Conservation (phyloP, 2,797 vertebrate species). For the Bucorvus abyssinicus region DNA sequence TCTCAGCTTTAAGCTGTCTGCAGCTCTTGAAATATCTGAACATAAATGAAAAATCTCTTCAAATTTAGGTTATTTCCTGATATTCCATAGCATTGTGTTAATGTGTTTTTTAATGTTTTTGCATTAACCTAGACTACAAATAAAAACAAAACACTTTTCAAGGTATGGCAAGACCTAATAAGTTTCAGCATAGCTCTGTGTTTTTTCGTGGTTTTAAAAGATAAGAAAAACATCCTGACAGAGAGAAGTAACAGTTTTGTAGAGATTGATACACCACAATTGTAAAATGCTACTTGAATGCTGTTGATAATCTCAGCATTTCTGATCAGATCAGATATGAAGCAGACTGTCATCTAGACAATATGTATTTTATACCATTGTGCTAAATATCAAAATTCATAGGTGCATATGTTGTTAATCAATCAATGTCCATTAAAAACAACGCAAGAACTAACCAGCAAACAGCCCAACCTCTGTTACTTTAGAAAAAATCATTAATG, state of each 20-base stretch:
- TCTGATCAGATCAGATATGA: not conserved
- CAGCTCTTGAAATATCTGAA: not conserved
- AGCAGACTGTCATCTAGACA: not conserved
- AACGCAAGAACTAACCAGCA: not conserved
- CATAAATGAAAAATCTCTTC: not conserved
- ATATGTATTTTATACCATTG: accelerated
- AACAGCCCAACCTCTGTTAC: accelerated
- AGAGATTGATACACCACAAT: not conserved
- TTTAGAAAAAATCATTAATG: not conserved
- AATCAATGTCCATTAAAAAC: not conserved
- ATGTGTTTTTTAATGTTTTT: not conserved
- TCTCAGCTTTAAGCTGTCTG: not conserved
- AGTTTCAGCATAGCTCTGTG: not conserved
- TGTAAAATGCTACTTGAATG: not conserved
- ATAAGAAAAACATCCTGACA: not conserved
- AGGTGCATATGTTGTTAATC: accelerated
- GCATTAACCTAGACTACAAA: not conserved
- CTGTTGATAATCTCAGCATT: not conserved
- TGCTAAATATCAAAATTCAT: not conserved
- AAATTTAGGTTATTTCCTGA: not conserved
- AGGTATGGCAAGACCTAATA: not conserved
- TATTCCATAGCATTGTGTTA: not conserved
- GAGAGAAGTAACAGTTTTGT: not conserved
- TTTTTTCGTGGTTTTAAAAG: not conserved
- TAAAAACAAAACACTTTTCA: not conserved